Conservation (phyloP, 2,113 vertebrate species). For the Nansenia antarctica region DNA sequence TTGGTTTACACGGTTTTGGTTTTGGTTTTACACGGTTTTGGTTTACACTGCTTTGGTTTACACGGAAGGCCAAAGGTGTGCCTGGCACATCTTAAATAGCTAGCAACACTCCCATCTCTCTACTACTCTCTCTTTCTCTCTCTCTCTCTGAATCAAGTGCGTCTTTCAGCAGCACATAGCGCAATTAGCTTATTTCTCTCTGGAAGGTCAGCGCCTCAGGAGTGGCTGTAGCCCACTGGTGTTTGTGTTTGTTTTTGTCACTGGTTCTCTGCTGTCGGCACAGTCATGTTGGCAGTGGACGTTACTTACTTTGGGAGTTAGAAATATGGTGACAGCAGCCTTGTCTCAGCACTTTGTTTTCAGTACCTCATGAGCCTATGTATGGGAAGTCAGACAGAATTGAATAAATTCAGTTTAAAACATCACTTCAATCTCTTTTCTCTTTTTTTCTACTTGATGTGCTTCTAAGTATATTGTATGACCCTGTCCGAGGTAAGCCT, state of each 20-base stretch:
- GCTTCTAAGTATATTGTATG: too few relatives aligned
- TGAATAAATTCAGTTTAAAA: neutral
- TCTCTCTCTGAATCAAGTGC: too few relatives aligned
- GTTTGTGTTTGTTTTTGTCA: constrained; percentile 39
- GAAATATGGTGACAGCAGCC: constrained; percentile 55
- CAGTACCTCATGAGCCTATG: constrained; percentile 77
- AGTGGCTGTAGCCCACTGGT: constrained; percentile 21
- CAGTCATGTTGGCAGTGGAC: constrained; percentile 51
- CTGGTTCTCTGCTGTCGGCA: constrained; percentile 46
- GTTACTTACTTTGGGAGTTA: constrained; percentile 57
- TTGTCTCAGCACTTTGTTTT: constrained; percentile 79
- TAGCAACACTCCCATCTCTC: neutral
- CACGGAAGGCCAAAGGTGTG: too few relatives aligned
- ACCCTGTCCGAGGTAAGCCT: too few relatives aligned
- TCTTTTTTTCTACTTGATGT: too few relatives aligned
- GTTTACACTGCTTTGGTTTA: too few relatives aligned
- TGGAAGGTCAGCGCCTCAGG: constrained; percentile 17
- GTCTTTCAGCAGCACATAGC: constrained; percentile 55
- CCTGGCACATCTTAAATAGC: too few relatives aligned
- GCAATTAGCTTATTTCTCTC: constrained; percentile 27
- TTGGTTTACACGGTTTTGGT: too few relatives aligned
- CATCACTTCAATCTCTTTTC: neutral
- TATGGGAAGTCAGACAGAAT: neutral
- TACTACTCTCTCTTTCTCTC: neutral
- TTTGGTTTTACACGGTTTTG: too few relatives aligned